These are phyloP conservation scores for Xestia xanthographa DNA, from an alignment of 2,888 invertebrate species.

Conservation along the genomic window DNA sequence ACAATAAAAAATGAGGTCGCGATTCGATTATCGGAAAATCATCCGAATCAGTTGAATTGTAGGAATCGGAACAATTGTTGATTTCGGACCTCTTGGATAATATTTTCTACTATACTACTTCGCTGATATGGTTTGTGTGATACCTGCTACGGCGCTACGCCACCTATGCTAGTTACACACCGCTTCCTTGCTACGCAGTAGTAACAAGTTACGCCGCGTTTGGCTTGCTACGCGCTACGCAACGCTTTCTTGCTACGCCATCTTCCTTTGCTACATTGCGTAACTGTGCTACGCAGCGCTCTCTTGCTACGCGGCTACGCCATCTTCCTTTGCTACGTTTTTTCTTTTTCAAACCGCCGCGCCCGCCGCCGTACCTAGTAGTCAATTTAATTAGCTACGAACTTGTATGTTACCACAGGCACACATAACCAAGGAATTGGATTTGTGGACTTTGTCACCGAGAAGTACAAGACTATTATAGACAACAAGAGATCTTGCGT, in stretches of 20 bases:
- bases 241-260: too few relatives aligned
- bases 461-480: slow-evolving; percentile 83
- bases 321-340: neutral
- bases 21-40: too few relatives aligned
- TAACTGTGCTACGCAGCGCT: neutral
- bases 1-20: neutral
- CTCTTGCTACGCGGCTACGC: neutral
- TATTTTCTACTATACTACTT: neutral
- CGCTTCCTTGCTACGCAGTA: neutral
- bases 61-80: neutral
- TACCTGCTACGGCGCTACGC: neutral
- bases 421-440: slow-evolving; percentile 86
- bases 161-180: neutral
- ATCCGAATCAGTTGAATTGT: neutral
- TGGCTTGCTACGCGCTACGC: slow-evolving; percentile 3
- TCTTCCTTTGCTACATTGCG: neutral
- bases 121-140: too few relatives aligned
- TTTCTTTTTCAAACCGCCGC: neutral
- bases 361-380: neutral
- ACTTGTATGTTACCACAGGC: slow-evolving; percentile 73
- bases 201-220: neutral
- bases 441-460: slow-evolving; percentile 87
- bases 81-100: too few relatives aligned
- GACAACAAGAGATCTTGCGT: slow-evolving; percentile 81
- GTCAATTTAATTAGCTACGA: neutral